phyloP scores from a whole-genome alignment of 2,113 vertebrate species.

The Struthidea cinerea region DNA sequence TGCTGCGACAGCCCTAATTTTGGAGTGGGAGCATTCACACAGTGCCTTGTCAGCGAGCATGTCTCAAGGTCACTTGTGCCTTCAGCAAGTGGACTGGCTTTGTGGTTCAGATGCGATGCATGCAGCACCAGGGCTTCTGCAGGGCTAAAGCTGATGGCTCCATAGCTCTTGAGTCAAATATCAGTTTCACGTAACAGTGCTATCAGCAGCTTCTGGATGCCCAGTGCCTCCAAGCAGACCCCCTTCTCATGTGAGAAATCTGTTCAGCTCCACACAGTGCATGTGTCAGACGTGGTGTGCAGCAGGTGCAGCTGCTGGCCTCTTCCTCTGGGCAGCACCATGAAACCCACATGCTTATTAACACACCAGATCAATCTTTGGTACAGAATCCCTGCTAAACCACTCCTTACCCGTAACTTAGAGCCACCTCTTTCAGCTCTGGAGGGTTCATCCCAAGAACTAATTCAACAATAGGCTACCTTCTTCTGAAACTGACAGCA shows the following conservation, averaged over 20 bases:
- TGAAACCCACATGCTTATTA: not conserved
- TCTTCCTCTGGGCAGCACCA: not conserved
- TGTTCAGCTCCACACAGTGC: not conserved
- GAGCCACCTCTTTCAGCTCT: not conserved
- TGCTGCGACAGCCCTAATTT: not conserved
- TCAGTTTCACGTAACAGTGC: not conserved
- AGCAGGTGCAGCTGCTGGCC: not conserved
- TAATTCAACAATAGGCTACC: not conserved
- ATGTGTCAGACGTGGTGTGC: accelerated
- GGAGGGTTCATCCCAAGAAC: not conserved
- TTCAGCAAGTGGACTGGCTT: not conserved
- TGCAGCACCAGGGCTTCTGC: not conserved
- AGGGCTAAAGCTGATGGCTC: not conserved
- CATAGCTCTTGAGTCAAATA: not conserved
- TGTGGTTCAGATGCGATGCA: not conserved
- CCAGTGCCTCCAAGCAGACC: not conserved
- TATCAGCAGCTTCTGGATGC: not conserved
- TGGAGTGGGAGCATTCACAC: not conserved
- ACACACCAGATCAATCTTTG: not conserved
- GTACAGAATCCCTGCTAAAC: not conserved
- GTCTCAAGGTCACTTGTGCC: not conserved
- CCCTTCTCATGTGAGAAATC: not conserved
- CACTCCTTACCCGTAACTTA: accelerated
- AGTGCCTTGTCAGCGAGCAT: accelerated
- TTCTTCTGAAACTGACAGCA: not conserved